Conservation (phyloP, 2,888 invertebrate species). For the Caenorhabditis macrosperma region DNA sequence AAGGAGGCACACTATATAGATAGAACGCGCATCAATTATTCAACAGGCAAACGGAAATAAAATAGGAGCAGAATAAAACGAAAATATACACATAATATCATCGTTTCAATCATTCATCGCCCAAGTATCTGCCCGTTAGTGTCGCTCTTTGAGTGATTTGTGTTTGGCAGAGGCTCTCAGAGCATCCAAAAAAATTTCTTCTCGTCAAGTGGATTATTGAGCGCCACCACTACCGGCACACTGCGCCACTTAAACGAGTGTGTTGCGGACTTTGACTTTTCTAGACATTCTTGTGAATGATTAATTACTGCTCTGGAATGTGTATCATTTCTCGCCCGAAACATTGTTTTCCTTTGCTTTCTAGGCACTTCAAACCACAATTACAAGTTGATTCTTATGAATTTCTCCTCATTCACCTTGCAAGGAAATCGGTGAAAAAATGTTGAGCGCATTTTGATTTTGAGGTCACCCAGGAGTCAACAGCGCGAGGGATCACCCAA, state of each 20-base stretch:
- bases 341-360: no score
- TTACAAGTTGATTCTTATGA: no score
- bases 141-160: constrained; percentile 43
- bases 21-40: constrained; percentile 28
- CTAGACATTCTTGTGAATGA: constrained; percentile 25
- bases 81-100: constrained; percentile 31
- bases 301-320: no score
- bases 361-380: no score
- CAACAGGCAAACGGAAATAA: constrained; percentile 8
- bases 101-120: constrained; percentile 1
- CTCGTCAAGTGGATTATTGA: constrained; percentile 52
- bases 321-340: no score
- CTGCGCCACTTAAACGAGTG: constrained; percentile 43
- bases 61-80: not conserved
- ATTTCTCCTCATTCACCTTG: no score
- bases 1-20: not conserved
- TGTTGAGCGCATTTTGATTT: no score
- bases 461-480: no score
- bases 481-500: no score
- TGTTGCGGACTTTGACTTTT: constrained; percentile 24
- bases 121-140: constrained; percentile 3
- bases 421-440: no score
- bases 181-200: constrained; percentile 43
- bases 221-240: constrained; percentile 31
- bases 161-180: constrained; percentile 39